phyloP scores from a whole-genome alignment of 2,113 vertebrate species.

The Neopipo cinnamomea region DNA sequence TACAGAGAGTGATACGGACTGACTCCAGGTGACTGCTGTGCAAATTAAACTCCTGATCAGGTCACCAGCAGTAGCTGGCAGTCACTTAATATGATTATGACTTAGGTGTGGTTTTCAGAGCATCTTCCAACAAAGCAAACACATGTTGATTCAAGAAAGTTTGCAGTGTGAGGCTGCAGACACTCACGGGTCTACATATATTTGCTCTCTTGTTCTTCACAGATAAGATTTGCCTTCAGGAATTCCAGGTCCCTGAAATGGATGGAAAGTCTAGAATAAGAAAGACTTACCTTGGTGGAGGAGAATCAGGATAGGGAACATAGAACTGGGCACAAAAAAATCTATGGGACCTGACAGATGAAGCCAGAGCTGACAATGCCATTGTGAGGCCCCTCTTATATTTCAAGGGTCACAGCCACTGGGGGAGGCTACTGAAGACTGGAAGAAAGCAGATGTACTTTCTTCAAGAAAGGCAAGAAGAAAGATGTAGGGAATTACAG shows the following conservation, averaged over 20 bases:
- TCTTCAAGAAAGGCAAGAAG: not conserved
- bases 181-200: constrained; percentile 46
- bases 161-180: constrained; percentile 85
- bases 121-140: constrained; percentile 82
- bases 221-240: not conserved
- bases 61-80: constrained; percentile 82
- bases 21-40: constrained; percentile 84
- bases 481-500: not conserved
- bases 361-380: not conserved
- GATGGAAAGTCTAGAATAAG: not conserved
- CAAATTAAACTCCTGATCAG: constrained; percentile 82
- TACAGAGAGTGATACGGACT: constrained; percentile 76
- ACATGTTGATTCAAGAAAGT: constrained; percentile 77
- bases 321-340: not conserved
- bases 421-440: not conserved
- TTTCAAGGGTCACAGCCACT: not conserved
- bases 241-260: not conserved
- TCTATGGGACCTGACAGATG: not conserved
- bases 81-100: constrained; percentile 81
- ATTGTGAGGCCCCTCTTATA: not conserved
- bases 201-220: not conserved
- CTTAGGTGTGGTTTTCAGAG: constrained; percentile 82
- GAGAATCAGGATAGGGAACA: not conserved
- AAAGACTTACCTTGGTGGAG: not conserved
- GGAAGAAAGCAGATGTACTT: not conserved